Percentiles rank a stretch among this genome's conserved stretches.
Evolutionary conservation across 2,888 invertebrate species (phyloP).

Genomic region (Megastigmus dorsalis): DNA sequence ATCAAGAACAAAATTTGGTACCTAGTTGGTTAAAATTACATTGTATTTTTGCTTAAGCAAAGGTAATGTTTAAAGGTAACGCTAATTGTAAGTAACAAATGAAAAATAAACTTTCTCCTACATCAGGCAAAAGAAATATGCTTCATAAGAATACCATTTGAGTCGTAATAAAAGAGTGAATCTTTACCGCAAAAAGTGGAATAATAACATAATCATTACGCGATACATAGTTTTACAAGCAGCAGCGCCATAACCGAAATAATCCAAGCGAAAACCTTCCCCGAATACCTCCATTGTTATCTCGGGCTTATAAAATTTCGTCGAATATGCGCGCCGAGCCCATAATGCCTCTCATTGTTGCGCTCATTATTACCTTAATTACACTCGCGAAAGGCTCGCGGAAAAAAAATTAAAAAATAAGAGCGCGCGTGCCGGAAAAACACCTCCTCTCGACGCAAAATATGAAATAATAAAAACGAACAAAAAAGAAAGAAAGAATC

Average conservation of each 20-base stretch:
- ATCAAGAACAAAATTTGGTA: too few species aligned
- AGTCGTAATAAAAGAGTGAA: too few species aligned
- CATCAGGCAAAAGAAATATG: neutral
- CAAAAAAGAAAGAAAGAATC: neutral
- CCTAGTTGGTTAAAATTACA: too few species aligned
- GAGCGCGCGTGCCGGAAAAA: neutral
- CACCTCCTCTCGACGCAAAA: too few species aligned
- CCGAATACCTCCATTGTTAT: constrained; percentile 27
- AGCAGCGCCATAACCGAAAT: neutral
- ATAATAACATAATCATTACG: constrained; percentile 7
- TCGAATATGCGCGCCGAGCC: too few species aligned
- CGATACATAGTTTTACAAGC: neutral
- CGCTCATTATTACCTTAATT: constrained; percentile 31
- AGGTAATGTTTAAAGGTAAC: too few species aligned
- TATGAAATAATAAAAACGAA: constrained; percentile 1
- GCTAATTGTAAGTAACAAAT: too few species aligned
- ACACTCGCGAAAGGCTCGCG: neutral
- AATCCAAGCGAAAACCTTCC: constrained; percentile 9
- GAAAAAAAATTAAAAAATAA: neutral
- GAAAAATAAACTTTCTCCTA: neutral
- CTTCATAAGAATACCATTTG: too few species aligned
- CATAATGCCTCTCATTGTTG: constrained; percentile 25
- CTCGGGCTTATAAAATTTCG: constrained; percentile 22
- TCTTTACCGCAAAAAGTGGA: neutral
- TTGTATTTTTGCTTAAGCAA: too few species aligned